Evolutionary conservation across 2,888 invertebrate species (phyloP), one percentile per base, ranked within the genome.

Genomic region (Ephialtes manifestator): DNA sequence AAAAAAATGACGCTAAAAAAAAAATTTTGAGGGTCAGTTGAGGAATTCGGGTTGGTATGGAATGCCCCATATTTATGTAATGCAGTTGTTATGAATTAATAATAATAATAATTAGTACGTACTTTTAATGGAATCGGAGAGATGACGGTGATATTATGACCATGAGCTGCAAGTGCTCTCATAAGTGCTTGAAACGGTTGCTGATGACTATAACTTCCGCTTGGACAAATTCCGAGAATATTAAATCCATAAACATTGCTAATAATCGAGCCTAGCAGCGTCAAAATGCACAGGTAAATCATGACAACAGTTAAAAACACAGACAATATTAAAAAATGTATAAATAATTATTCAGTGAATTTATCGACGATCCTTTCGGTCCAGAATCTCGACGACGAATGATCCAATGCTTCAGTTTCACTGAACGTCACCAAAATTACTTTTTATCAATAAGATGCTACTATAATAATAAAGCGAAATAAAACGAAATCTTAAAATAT

Each of bases 151-250:
- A 93, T 89, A 60, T 81, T 89, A 89, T 93, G 92, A 39, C 90
- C 91, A 74, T 89, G 90, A 60, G 83, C 82, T 5, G 92, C 93
- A 67, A 92, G 88, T 72, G 91, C 90, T 83, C 91, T 92, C 93
- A 92, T 92, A 83, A 93, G 85, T 48, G 92, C 91, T 82, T 92
- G 92, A 87, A 93, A 93, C 48, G 93, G 92, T 84, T 93, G 92
- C 79, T 93, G 93, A 88, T 93, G 92, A 75, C 93, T 93, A 85
- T 91, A 93, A 89, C 93, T 92, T 39, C 89, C 75, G 85, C 92
- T 92, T 10, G 93, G 92, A 86, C 92, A 92, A 83, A 93, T 93
- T 75, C 91, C 93, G 48, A 93, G 88, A 77, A 93, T 93, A 71
- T 88, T 89, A 87, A 90, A 93, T 75, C 89, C 89, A 31, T 72